Conservation (phyloP, 1,140 invertebrate species). For the Medauroidea extradentata region DNA sequence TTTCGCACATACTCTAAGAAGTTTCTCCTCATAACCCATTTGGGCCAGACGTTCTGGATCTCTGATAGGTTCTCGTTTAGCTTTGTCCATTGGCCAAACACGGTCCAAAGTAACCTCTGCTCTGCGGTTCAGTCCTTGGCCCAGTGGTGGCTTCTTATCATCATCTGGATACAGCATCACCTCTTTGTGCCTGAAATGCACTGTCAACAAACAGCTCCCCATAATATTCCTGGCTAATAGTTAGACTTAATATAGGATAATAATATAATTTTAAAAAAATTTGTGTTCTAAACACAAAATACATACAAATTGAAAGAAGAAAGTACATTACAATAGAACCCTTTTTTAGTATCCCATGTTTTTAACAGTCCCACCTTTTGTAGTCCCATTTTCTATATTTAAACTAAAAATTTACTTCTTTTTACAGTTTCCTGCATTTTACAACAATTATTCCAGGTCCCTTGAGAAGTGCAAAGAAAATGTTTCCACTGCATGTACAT, state of each 20-base stretch:
- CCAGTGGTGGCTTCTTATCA: conserved; percentile 66
- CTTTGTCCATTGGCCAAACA: conserved; percentile 92
- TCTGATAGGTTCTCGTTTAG: conserved; percentile 71
- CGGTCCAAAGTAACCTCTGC: conserved; percentile 91
- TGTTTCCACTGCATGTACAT: too few species aligned
- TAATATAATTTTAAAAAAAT: neutral
- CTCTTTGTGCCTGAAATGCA: conserved; percentile 72
- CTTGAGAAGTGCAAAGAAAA: too few species aligned
- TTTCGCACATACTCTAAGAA: conserved; percentile 78
- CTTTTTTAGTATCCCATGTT: neutral
- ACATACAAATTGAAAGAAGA: neutral
- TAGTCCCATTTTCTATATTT: too few species aligned
- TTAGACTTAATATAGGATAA: conserved; percentile 28
- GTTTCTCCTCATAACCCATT: conserved; percentile 84
- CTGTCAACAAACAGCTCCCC: too few species aligned
- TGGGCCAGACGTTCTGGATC: conserved; percentile 68
- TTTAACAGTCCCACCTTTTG: too few species aligned
- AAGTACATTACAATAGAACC: neutral
- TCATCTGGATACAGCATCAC: conserved; percentile 58
- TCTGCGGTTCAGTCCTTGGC: conserved; percentile 82
- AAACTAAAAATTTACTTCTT: too few species aligned
- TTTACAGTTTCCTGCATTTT: too few species aligned
- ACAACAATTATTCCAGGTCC: too few species aligned
- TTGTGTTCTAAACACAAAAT: too few species aligned
- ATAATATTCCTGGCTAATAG: too few species aligned